Evolutionary conservation across 2,888 invertebrate species (phyloP).

Genomic region (Carabus problematicus): DNA sequence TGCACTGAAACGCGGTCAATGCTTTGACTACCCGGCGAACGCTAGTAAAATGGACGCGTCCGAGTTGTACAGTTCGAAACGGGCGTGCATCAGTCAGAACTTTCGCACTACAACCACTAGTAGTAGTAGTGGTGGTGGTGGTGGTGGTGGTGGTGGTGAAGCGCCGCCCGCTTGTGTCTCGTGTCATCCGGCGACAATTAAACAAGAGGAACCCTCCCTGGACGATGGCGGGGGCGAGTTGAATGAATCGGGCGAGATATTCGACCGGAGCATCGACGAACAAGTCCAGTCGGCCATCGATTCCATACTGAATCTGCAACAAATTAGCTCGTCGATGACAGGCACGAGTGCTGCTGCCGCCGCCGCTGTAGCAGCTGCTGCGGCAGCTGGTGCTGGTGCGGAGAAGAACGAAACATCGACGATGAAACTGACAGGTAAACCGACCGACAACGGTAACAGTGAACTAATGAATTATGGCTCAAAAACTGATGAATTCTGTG

Average conservation of each 20-base stretch:
- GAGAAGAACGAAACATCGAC: constrained; percentile 13
- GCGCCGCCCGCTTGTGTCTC: not conserved
- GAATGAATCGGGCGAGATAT: constrained; percentile 49
- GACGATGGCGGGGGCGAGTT: constrained; percentile 49
- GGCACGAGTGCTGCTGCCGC: not conserved
- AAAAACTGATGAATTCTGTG: constrained; percentile 12
- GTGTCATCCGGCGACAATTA: constrained; percentile 6
- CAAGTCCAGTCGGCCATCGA: constrained; percentile 84
- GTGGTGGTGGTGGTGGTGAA: not conserved
- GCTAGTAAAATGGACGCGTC: not conserved
- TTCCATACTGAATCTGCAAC: constrained; percentile 76
- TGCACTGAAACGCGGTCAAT: constrained; percentile 5
- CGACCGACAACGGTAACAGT: not conserved
- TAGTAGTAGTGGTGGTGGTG: not conserved
- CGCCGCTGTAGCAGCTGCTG: not conserved
- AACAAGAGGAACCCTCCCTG: constrained; percentile 10
- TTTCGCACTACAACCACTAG: not conserved
- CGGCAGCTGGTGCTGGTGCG: not conserved
- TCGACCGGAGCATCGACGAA: constrained; percentile 73
- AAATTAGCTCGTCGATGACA: constrained; percentile 48
- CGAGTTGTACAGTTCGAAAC: constrained; percentile 11
- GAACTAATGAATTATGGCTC: no score
- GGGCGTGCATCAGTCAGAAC: constrained; percentile 11
- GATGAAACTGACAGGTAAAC: not conserved
- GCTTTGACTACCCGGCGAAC: constrained; percentile 17